Evolutionary conservation across 2,888 invertebrate genomes (phyloP).

Genomic region (Parascotia fuliginaria): DNA sequence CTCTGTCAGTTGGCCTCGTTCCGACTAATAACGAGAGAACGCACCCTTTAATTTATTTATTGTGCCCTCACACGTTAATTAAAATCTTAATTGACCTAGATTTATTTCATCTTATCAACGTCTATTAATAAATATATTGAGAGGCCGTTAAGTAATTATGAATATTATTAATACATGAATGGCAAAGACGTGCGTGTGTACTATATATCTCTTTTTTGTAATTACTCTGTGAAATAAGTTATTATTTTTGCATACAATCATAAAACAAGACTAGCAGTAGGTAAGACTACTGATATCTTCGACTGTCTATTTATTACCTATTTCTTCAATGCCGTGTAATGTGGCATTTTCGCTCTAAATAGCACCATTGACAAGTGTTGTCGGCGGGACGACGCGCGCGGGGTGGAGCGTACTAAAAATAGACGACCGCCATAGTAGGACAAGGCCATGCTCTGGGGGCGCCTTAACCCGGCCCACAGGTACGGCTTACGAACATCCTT

Average conservation of each 20-base stretch:
- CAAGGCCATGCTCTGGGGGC: slow-evolving; percentile 71
- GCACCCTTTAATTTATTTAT: slow-evolving; percentile 17
- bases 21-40: not conserved
- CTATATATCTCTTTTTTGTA: slow-evolving; percentile 1
- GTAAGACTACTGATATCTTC: slow-evolving; percentile 21
- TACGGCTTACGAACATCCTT: slow-evolving; percentile 71
- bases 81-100: slow-evolving; percentile 26
- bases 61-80: slow-evolving; percentile 27
- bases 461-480: slow-evolving; percentile 63
- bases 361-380: slow-evolving; percentile 70
- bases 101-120: slow-evolving; percentile 29
- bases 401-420: slow-evolving; percentile 69
- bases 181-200: slow-evolving; percentile 2
- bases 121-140: slow-evolving; percentile 13
- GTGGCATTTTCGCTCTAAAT: slow-evolving; percentile 67
- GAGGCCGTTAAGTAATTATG: slow-evolving; percentile 11
- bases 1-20: slow-evolving; percentile 4
- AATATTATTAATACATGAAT: slow-evolving; percentile 13
- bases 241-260: not conserved
- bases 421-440: slow-evolving; percentile 75
- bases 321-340: slow-evolving; percentile 42
- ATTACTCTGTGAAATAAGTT: slow-evolving; percentile 9
- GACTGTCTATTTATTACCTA: slow-evolving; percentile 31
- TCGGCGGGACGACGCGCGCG: slow-evolving; percentile 47
- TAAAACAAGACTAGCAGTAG: not conserved